Evolutionary conservation across 2,797 vertebrate genomes (phyloP).

Genomic region (Erpetoichthys calabaricus): DNA sequence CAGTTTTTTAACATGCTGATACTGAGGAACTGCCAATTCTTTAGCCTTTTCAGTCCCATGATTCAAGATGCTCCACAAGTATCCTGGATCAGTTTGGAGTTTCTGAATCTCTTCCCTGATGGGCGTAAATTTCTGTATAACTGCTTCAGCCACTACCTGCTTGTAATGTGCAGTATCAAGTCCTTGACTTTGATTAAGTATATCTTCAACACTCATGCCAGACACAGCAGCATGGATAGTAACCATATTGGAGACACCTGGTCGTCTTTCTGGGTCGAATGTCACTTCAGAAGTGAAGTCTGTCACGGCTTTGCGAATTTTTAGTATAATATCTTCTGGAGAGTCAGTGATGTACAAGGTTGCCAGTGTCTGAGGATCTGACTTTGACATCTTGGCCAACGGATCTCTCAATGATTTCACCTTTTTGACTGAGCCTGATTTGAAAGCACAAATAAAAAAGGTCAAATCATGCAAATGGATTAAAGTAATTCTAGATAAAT

Average conservation of each 20-base stretch:
- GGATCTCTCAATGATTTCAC: slow-evolving; percentile 84
- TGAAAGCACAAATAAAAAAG: not conserved
- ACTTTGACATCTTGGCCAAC: slow-evolving; percentile 86
- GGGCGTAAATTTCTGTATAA: slow-evolving; percentile 68
- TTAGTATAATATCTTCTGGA: slow-evolving; percentile 70
- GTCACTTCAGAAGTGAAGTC: slow-evolving; percentile 87
- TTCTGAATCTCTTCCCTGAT: slow-evolving; percentile 64
- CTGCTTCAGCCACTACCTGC: slow-evolving; percentile 61
- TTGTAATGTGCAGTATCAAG: slow-evolving; percentile 78
- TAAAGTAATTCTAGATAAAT: too few species aligned
- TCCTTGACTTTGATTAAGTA: slow-evolving; percentile 45
- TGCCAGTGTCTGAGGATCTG: slow-evolving; percentile 69
- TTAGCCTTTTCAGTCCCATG: slow-evolving; percentile 56
- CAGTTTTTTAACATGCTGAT: slow-evolving; percentile 55
- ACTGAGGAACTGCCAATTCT: slow-evolving; percentile 61
- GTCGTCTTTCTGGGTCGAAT: slow-evolving; percentile 60
- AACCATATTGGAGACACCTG: slow-evolving; percentile 81
- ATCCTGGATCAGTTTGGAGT: slow-evolving; percentile 50
- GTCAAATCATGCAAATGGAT: too few species aligned
- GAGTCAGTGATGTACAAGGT: slow-evolving; percentile 68
- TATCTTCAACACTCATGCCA: slow-evolving; percentile 47
- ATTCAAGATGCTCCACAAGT: slow-evolving; percentile 60
- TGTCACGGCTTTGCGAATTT: slow-evolving; percentile 81
- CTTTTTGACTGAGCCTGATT: slow-evolving; percentile 62
- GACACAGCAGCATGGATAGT: slow-evolving; percentile 65